Evolutionary conservation across 2,888 invertebrate species (phyloP).

Genomic region (Phaonia tiefii): DNA sequence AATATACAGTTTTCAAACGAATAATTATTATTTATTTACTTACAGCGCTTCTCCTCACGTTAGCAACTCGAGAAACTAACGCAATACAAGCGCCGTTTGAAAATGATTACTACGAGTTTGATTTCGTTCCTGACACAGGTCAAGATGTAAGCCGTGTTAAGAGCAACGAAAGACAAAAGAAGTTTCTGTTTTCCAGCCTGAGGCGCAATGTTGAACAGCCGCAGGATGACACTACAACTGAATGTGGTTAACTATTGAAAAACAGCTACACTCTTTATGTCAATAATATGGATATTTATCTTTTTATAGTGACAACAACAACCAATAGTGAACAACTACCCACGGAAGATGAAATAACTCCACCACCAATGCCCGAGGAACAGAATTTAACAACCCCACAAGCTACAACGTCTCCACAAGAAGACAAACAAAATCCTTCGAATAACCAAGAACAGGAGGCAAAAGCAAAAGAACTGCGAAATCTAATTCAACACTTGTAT

Average conservation of each 20-base stretch:
- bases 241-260: conserved; percentile 46
- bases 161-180: conserved; percentile 30
- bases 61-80: too few species aligned
- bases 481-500: conserved; percentile 78
- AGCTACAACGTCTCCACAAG: not conserved
- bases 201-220: conserved; percentile 3
- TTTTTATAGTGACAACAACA: conserved; percentile 16
- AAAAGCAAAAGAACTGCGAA: conserved; percentile 71
- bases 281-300: not conserved
- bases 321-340: not conserved
- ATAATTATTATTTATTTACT: too few species aligned
- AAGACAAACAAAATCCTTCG: not conserved
- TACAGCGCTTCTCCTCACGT: too few species aligned
- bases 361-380: not conserved
- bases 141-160: conserved; percentile 31
- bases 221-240: conserved; percentile 15
- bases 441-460: conserved; percentile 47
- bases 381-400: not conserved
- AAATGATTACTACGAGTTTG: conserved; percentile 61
- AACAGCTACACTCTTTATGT: not conserved
- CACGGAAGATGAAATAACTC: not conserved
- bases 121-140: conserved; percentile 61
- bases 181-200: conserved; percentile 38
- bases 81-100: too few species aligned
- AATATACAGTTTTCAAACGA: too few species aligned